Conservation (phyloP, 2,797 vertebrate genomes). For the Salarias fasciatus region DNA sequence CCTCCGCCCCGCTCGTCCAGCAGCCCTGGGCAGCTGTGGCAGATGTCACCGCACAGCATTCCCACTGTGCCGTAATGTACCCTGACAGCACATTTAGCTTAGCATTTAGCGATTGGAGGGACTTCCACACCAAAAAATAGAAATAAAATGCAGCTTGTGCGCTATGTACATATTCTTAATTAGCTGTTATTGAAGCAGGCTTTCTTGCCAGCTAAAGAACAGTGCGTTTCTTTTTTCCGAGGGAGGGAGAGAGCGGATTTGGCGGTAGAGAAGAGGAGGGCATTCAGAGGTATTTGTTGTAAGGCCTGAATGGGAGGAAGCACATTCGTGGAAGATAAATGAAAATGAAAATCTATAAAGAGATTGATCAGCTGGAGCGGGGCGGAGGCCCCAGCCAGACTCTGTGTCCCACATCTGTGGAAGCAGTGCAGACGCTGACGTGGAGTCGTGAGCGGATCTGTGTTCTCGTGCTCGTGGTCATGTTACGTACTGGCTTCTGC, state of each 20-base stretch:
- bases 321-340: conserved; percentile 61
- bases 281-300: conserved; percentile 51
- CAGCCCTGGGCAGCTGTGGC: conserved; percentile 69
- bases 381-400: conserved; percentile 28
- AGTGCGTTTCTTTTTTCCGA: neutral
- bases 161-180: conserved; percentile 42
- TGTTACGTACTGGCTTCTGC: conserved; percentile 20
- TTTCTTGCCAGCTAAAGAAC: conserved; percentile 15
- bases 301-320: conserved; percentile 51
- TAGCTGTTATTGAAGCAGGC: conserved; percentile 37
- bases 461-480: conserved; percentile 38
- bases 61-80: conserved; percentile 62
- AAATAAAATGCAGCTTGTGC: conserved; percentile 48
- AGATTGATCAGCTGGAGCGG: conserved; percentile 52
- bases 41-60: conserved; percentile 74
- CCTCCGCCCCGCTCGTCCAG: conserved; percentile 41
- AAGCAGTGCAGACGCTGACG: conserved; percentile 16
- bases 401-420: conserved; percentile 39
- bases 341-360: conserved; percentile 68
- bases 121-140: conserved; percentile 24
- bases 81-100: conserved; percentile 72
- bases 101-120: conserved; percentile 53
- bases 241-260: conserved; percentile 33
- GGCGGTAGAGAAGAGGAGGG: conserved; percentile 38
- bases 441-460: conserved; percentile 34